Evolutionary conservation across 2,888 invertebrate species (phyloP).

Genomic region (Punctoribates punctum): DNA sequence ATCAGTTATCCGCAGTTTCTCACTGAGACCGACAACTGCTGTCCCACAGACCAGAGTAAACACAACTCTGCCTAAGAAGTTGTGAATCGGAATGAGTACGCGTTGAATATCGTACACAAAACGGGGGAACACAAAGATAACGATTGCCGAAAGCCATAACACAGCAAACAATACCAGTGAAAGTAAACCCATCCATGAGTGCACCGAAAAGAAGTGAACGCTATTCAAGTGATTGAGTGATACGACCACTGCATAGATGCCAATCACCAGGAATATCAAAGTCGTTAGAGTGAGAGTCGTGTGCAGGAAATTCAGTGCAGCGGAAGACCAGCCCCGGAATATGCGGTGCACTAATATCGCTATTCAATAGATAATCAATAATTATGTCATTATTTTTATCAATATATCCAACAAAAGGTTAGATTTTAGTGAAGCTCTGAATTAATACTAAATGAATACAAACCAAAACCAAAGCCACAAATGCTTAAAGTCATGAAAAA

Average conservation of each 20-base stretch:
- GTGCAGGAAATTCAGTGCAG: constrained; percentile 3
- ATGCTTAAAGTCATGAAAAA: constrained; percentile 29
- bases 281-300: not conserved
- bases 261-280: not conserved
- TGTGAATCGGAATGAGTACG: not conserved
- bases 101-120: not conserved
- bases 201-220: constrained; percentile 20
- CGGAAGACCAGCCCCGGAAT: constrained; percentile 14
- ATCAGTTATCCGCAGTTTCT: not conserved
- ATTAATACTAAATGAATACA: not conserved
- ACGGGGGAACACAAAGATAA: constrained; percentile 18
- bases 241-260: not conserved
- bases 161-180: not conserved
- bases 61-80: not conserved
- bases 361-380: not conserved
- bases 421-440: not conserved
- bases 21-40: not conserved
- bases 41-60: constrained; percentile 9
- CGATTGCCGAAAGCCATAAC: not conserved
- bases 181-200: constrained; percentile 6
- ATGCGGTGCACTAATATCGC: constrained; percentile 16
- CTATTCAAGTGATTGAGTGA: not conserved
- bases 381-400: no score
- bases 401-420: no score
- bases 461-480: constrained; percentile 2